phyloP scores from a whole-genome alignment of 2,888 invertebrate species.

The Sisyra terminalis region DNA sequence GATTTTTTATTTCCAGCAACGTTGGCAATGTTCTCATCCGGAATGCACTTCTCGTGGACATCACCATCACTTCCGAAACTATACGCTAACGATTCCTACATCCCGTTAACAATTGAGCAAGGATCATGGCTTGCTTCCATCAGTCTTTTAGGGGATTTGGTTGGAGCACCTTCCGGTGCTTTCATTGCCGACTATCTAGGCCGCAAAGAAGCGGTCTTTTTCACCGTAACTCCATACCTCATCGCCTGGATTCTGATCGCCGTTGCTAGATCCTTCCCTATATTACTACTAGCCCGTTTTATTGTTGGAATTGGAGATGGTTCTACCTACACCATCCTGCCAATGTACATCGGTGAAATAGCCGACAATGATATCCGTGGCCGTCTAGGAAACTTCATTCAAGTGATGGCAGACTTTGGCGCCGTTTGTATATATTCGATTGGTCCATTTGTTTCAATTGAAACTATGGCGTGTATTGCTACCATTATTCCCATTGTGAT shows the following conservation, averaged over 20 bases:
- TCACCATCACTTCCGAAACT: conserved; percentile 9
- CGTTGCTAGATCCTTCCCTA: conserved; percentile 1
- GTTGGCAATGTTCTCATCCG: conserved; percentile 6
- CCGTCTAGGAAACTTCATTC: conserved; percentile 40
- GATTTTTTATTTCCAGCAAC: conserved; percentile 5
- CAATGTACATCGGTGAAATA: conserved; percentile 42
- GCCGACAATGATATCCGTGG: conserved; percentile 37
- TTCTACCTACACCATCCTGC: conserved; percentile 25
- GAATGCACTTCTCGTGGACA: conserved; percentile 7
- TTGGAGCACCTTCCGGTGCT: conserved; percentile 6
- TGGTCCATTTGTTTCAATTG: conserved; percentile 40
- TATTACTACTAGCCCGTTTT: conserved; percentile 16
- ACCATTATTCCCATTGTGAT: conserved; percentile 39
- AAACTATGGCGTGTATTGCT: conserved; percentile 36
- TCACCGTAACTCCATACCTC: conserved; percentile 5
- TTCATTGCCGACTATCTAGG: conserved; percentile 7
- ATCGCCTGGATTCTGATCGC: conserved; percentile 7
- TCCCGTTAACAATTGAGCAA: conserved; percentile 2
- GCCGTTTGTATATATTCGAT: conserved; percentile 43
- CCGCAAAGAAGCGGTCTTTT: conserved; percentile 6
- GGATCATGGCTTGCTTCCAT: conserved; percentile 9
- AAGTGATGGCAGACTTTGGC: conserved; percentile 35
- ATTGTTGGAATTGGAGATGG: conserved; percentile 40
- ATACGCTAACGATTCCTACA: conserved; percentile 6
- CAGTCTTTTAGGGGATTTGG: conserved; percentile 7